Evolutionary conservation across 2,888 invertebrate species (phyloP).

Genomic region (Aricia artaxerxes): DNA sequence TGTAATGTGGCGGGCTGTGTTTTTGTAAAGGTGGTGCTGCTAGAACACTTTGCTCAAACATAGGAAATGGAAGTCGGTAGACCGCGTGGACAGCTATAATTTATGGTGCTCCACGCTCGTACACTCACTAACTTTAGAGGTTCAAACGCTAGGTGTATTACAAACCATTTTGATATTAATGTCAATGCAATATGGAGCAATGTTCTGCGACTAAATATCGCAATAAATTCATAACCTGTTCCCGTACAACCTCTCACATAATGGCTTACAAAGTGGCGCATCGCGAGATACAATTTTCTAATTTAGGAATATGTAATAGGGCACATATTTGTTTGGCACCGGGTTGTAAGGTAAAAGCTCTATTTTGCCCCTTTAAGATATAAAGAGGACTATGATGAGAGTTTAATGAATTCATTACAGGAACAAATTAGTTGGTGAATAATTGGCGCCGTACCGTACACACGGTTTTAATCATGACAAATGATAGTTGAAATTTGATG

Average conservation of each 20-base stretch:
- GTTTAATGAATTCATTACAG: constrained; percentile 34
- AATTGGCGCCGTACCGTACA: constrained; percentile 13
- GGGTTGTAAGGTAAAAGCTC: constrained; percentile 31
- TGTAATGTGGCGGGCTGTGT: constrained; percentile 37
- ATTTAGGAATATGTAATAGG: constrained; percentile 34
- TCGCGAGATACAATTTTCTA: constrained; percentile 34
- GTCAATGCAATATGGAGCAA: constrained; percentile 35
- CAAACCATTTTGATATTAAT: constrained; percentile 40
- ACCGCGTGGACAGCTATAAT: constrained; percentile 45
- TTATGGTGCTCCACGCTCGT: constrained; percentile 39
- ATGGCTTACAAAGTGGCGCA: constrained; percentile 35
- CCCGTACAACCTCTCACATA: constrained; percentile 34
- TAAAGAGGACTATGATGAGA: constrained; percentile 34
- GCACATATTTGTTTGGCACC: constrained; percentile 31
- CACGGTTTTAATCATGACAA: constrained; percentile 32
- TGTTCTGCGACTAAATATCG: constrained; percentile 37
- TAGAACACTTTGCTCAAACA: constrained; percentile 44
- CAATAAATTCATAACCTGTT: constrained; percentile 33
- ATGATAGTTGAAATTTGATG: constrained; percentile 23
- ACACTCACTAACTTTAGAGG: constrained; percentile 33
- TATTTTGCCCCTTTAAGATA: constrained; percentile 34
- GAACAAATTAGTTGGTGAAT: constrained; percentile 32
- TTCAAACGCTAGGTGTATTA: constrained; percentile 31
- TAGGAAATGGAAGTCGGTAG: constrained; percentile 46
- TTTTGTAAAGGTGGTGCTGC: constrained; percentile 43